These are phyloP conservation scores for Aphidius ervi DNA, from an alignment of 1,140 invertebrate genomes.

Conservation along the genomic window DNA sequence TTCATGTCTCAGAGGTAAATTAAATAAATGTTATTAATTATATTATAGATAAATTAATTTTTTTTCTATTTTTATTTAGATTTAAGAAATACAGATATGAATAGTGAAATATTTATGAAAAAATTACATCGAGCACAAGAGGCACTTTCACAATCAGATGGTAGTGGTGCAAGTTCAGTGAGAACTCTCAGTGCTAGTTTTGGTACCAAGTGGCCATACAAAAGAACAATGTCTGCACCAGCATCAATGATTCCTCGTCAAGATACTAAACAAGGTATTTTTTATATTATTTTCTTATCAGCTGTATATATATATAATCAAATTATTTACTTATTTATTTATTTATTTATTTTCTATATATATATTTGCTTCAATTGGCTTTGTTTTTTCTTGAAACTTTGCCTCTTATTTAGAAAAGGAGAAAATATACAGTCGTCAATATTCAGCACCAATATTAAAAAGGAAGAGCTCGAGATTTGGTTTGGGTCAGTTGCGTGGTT, in stretches of 20 bases:
- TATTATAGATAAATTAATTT: conserved; percentile 17
- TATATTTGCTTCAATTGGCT: too few species aligned
- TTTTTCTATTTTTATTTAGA: conserved; percentile 57
- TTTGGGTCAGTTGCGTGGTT: conserved; percentile 78
- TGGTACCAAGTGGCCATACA: conserved; percentile 91
- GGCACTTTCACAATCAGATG: conserved; percentile 71
- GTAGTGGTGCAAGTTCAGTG: conserved; percentile 58
- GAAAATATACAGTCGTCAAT: conserved; percentile 84
- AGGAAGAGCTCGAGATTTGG: conserved; percentile 88
- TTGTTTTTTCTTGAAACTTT: too few species aligned
- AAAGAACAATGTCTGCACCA: conserved; percentile 87
- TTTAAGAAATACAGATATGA: conserved; percentile 82
- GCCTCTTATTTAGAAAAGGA: conserved; percentile 66
- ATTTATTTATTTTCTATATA: conserved; percentile 5
- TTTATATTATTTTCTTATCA: not conserved
- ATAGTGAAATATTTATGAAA: conserved; percentile 81
- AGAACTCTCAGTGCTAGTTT: conserved; percentile 87
- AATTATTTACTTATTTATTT: conserved; percentile 20
- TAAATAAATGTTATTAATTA: not conserved
- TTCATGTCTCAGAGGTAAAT: conserved; percentile 72
- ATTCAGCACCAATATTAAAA: conserved; percentile 84
- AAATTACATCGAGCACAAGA: conserved; percentile 88
- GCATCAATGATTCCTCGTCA: conserved; percentile 75
- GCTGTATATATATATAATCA: not conserved
- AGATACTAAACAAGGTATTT: conserved; percentile 71